phyloP scores from a whole-genome alignment of 2,888 invertebrate genomes.

The Rhaphigaster nebulosa region DNA sequence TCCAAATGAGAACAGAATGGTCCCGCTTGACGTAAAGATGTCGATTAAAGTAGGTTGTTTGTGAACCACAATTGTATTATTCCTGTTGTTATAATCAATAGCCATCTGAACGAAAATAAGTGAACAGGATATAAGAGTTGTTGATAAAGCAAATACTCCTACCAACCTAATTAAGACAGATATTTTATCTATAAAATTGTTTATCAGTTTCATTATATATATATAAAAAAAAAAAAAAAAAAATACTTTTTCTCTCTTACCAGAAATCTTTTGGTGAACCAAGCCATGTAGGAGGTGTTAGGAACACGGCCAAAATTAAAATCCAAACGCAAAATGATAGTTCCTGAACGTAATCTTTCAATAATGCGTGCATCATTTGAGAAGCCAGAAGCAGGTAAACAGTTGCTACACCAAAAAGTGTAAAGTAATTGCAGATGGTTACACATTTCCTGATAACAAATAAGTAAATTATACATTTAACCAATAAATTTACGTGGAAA shows the following conservation, averaged over 20 bases:
- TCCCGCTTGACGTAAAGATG: constrained; percentile 79
- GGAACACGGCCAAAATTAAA: constrained; percentile 74
- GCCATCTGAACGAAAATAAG: constrained; percentile 76
- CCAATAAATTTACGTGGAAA: neutral
- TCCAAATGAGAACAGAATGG: constrained; percentile 80
- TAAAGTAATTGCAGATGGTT: constrained; percentile 75
- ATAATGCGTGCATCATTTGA: constrained; percentile 75
- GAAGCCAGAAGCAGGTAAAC: constrained; percentile 78
- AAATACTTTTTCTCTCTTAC: constrained; percentile 69
- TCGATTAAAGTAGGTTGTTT: constrained; percentile 74
- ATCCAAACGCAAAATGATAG: constrained; percentile 77
- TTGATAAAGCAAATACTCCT: constrained; percentile 76
- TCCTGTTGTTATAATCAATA: constrained; percentile 70
- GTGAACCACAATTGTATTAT: constrained; percentile 70
- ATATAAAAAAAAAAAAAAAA: neutral
- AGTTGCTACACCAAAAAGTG: constrained; percentile 77
- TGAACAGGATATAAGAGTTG: constrained; percentile 75
- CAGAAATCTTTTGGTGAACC: constrained; percentile 81
- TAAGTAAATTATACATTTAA: neutral
- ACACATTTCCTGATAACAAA: constrained; percentile 70
- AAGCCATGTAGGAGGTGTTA: constrained; percentile 77
- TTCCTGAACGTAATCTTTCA: constrained; percentile 70
- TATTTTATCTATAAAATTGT: neutral
- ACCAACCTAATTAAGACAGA: constrained; percentile 71
- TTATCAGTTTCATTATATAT: neutral